A percentile compares a stretch with the other conserved stretches of the same genome.
Evolutionary conservation across 2,797 vertebrate species (phyloP).

Genomic region (Cirrhinus molitorella): DNA sequence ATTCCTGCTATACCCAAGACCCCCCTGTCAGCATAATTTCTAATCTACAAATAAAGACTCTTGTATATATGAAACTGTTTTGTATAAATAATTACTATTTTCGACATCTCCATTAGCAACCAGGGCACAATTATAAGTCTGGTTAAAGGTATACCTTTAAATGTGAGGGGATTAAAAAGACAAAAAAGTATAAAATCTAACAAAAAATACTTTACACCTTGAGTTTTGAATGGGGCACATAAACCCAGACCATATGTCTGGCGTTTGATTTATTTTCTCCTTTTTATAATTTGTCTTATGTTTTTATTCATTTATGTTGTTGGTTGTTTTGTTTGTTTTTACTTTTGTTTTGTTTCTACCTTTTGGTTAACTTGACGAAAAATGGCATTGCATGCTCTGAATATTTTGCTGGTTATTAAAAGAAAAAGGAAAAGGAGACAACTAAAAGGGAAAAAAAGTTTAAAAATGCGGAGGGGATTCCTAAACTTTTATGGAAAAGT

Average conservation of each 20-base stretch:
- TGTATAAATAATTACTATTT: conserved; percentile 99
- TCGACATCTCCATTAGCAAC: conserved; percentile 94
- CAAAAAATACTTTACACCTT: conserved; percentile 74
- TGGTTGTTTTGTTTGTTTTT: conserved; percentile 80
- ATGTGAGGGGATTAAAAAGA: conserved; percentile 77
- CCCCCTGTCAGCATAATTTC: conserved; percentile 79
- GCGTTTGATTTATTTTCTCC: conserved; percentile 64
- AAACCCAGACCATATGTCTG: conserved; percentile 74
- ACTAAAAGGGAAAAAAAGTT: conserved; percentile 75
- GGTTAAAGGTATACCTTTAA: conserved; percentile 84
- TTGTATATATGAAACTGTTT: conserved; percentile 98
- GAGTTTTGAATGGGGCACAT: conserved; percentile 74
- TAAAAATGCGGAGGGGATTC: conserved; percentile 79
- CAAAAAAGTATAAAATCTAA: conserved; percentile 75
- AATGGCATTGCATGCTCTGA: conserved; percentile 93
- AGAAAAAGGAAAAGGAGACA: conserved; percentile 77
- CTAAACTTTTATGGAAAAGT: conserved; percentile 83
- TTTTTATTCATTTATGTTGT: conserved; percentile 77
- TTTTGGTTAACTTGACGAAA: conserved; percentile 80
- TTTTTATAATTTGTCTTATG: conserved; percentile 72
- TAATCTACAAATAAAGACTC: conserved; percentile 86
- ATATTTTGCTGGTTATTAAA: conserved; percentile 90
- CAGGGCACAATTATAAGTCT: conserved; percentile 93
- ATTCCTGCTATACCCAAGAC: conserved; percentile 66
- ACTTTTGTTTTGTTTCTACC: conserved; percentile 82